phyloP scores from a whole-genome alignment of 1,140 invertebrate genomes.

The Nixonia krombeini region DNA sequence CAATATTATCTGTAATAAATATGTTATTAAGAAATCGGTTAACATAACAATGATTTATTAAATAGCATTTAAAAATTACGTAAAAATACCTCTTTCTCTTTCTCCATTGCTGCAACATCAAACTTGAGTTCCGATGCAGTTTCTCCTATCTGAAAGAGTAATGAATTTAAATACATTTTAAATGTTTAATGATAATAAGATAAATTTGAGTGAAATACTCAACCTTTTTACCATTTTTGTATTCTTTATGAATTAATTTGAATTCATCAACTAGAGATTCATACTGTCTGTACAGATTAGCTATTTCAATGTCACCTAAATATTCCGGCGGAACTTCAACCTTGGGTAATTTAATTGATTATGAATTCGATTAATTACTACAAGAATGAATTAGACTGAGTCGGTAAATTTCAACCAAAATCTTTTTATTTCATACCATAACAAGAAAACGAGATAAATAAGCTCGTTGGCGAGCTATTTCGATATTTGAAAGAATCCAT shows the following conservation, averaged over 20 bases:
- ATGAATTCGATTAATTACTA: neutral
- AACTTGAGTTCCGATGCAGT: constrained; percentile 78
- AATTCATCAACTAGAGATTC: constrained; percentile 86
- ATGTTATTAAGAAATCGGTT: constrained; percentile 14
- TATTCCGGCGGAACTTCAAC: constrained; percentile 88
- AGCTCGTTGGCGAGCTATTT: constrained; percentile 83
- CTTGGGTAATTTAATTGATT: constrained; percentile 67
- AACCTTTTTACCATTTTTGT: constrained; percentile 77
- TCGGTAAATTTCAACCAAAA: constrained; percentile 33
- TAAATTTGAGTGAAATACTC: constrained; percentile 28
- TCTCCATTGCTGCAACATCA: constrained; percentile 88
- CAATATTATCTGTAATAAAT: constrained; percentile 76
- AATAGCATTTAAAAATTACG: neutral
- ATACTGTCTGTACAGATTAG: constrained; percentile 82
- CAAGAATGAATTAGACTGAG: constrained; percentile 33
- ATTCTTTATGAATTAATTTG: constrained; percentile 84
- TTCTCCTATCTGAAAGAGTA: constrained; percentile 58
- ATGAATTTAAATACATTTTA: neutral
- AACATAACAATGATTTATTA: neutral
- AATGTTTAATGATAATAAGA: neutral
- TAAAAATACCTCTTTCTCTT: constrained; percentile 80
- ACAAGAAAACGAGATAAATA: constrained; percentile 84
- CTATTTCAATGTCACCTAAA: constrained; percentile 82
- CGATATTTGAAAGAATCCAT: constrained; percentile 82
- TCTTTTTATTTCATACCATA: constrained; percentile 69